Percentiles rank a stretch among this genome's conserved stretches.
phyloP scores from a whole-genome alignment of 2,797 vertebrate genomes.

The Galaxias olidus region DNA sequence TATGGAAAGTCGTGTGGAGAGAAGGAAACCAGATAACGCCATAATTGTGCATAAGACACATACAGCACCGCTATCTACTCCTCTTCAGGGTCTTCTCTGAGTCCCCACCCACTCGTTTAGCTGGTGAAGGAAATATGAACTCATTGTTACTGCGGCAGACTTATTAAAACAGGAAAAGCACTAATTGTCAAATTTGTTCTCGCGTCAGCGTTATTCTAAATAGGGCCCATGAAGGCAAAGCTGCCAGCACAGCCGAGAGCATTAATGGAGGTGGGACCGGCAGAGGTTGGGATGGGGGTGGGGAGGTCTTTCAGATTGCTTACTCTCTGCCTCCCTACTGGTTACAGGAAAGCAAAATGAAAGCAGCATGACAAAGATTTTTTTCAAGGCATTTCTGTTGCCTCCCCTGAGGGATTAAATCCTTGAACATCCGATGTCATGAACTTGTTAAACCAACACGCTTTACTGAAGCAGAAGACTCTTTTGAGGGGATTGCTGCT shows the following conservation, averaged over 20 bases:
- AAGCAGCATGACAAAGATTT: conserved; percentile 34
- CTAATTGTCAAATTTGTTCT: conserved; percentile 69
- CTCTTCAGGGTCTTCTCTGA: conserved; percentile 41
- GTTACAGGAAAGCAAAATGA: conserved; percentile 1
- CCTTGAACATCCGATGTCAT: conserved; percentile 52
- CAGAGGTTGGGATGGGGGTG: conserved; percentile 1
- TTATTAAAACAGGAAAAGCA: conserved; percentile 60
- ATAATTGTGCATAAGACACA: conserved; percentile 49
- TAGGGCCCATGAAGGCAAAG: conserved; percentile 43
- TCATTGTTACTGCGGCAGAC: conserved; percentile 31
- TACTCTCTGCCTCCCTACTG: conserved; percentile 22
- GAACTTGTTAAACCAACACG: conserved; percentile 65
- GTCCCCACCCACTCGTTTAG: conserved; percentile 49
- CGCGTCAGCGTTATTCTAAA: conserved; percentile 72
- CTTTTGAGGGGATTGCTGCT: conserved; percentile 30
- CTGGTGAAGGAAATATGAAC: conserved; percentile 55
- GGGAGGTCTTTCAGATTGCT: conserved; percentile 23
- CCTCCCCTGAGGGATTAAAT: conserved; percentile 57
- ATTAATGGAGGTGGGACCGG: conserved; percentile 25
- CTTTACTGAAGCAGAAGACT: conserved; percentile 65
- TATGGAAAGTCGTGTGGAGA: conserved; percentile 5
- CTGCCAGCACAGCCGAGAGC: conserved; percentile 53
- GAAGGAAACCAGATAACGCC: conserved; percentile 39
- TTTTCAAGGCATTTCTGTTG: conserved; percentile 36
- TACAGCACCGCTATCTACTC: conserved; percentile 30